Evolutionary conservation across 2,797 vertebrate species (phyloP).

Genomic region (Enteromius fasciolatus): DNA sequence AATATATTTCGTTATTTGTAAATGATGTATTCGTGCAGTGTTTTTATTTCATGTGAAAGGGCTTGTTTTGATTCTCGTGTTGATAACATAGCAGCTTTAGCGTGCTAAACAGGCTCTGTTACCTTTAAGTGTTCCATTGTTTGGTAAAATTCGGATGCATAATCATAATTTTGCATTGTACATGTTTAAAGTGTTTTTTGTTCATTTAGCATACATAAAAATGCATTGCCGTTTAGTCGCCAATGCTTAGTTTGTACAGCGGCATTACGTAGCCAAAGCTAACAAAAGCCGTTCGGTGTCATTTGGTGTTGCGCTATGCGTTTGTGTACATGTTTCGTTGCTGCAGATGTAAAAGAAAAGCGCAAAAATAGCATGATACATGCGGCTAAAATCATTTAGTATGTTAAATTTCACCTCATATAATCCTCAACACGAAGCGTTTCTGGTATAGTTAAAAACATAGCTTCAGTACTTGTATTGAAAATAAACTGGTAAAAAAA

Average conservation of each 20-base stretch:
- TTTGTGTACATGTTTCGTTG: background rate
- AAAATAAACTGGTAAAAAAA: background rate
- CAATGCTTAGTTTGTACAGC: background rate
- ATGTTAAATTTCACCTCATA: background rate
- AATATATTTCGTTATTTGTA: background rate
- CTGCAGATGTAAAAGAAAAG: background rate
- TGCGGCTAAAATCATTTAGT: background rate
- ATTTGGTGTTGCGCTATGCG: background rate
- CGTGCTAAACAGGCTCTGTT: slow-evolving; percentile 34
- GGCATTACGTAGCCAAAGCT: slow-evolving; percentile 30
- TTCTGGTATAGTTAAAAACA: background rate
- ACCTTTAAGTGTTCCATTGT: background rate
- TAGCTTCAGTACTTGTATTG: background rate
- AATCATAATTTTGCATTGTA: background rate
- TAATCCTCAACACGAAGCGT: background rate
- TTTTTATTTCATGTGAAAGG: background rate
- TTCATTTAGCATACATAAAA: background rate
- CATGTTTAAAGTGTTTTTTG: background rate
- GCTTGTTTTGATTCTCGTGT: slow-evolving; percentile 10
- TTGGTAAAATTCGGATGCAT: background rate
- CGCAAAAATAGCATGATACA: background rate
- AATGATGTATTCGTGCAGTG: background rate
- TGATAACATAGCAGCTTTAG: slow-evolving; percentile 27
- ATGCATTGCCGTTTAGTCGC: background rate
- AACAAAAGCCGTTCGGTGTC: slow-evolving; percentile 41